Base-by-base conservation (phyloP, 2,888 invertebrate species). In the Nomada fucata region DNA sequence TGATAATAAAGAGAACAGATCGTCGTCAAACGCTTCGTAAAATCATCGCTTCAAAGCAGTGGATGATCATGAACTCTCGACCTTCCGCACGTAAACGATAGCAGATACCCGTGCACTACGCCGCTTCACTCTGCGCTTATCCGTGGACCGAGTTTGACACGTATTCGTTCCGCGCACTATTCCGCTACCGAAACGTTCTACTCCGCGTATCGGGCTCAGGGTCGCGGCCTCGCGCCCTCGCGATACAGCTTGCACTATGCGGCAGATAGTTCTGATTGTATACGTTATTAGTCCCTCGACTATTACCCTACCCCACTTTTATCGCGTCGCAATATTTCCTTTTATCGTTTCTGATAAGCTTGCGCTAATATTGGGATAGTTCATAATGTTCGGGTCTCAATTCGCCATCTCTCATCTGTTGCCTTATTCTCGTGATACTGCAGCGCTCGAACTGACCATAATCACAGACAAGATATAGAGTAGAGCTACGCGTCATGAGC, bases 221-320 rank as follows among this genome's bases (percentile, higher is more conserved):
- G 90, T 90, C 88, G 88, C 82, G 87, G 88, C 88, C 89, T 89
- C 85, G 86, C 88, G 84, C 88, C 87, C 88, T 86, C 83, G 68
- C 86, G 75, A 26, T 74, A 69, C 81, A 69, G 53, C 50, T 63
- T 42, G 47, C 78, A 69, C 69, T 69, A 50, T 67, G 55, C 67
- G 42, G 67, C 57, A 76, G 71, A 82, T 80, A 82, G 47, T 52
- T 63, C 4, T 11, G 20, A 65, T 55, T 36, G 59, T 53, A 11
- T 65, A 29, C 18, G 20, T 50, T n/a, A 42, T 50, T 36, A 13
- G 11, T 55, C 26, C 42, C 55, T 68, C 10, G 10, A 13, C 9
- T n/a, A 1, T 53, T 15, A 23, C 44, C 18, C 20, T 50, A 64
- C 44, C 11, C 68, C 79, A 72, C 44, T 73, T 73, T 82, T 78